Evolutionary conservation across 2,888 invertebrate genomes (phyloP), one percentile per base, ranked within the genome.

Genomic region (Bibio marci): DNA sequence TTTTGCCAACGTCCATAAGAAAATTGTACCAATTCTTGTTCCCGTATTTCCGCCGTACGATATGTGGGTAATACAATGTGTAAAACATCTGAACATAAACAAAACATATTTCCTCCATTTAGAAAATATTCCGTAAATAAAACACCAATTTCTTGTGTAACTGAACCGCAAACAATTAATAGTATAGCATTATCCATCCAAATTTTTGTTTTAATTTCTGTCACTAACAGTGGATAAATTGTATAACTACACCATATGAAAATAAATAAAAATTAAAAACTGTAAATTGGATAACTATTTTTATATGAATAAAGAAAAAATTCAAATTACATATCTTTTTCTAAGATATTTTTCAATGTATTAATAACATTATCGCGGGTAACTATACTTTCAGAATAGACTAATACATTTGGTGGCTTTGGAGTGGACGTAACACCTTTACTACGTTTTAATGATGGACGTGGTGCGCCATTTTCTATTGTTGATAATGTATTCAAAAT

Each of bases 31-130:
- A 86, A 62, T 57, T 86, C 85, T 53, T 80, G 79, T 59, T 83
- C 83, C 18, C 83, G 73, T 28, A 83, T 83, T 68, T 86, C 86
- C 7, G 85, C 83, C 39, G 83, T 85, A 50, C 81, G 79, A 57
- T 83, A 86, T 41, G 79, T 76, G 17, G 83, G 81, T 48, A 86
- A 62, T 37, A 86, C 73, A 27, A 77, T 71, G 48, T 82, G 79
- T 28, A 86, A 63, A 25, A 83, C 66, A 57, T 86, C 83, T 4
- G 85, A 85, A 54, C 85, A 86, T 3, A 86, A 66, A 22, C 83
- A 82, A 8, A 86, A 63, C 41, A 86, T 60, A 44, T 77, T 72
- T 7, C 85, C 86, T 2, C 83, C 83, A 31, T 66, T 69, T 14
- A 83, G 61, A 44, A 86, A 61, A 50, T 78, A 83, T 32, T 79